Evolutionary conservation across 2,113 vertebrate genomes (phyloP), one percentile per base, ranked within the genome.

Genomic region (Petrocephalus zakoni): DNA sequence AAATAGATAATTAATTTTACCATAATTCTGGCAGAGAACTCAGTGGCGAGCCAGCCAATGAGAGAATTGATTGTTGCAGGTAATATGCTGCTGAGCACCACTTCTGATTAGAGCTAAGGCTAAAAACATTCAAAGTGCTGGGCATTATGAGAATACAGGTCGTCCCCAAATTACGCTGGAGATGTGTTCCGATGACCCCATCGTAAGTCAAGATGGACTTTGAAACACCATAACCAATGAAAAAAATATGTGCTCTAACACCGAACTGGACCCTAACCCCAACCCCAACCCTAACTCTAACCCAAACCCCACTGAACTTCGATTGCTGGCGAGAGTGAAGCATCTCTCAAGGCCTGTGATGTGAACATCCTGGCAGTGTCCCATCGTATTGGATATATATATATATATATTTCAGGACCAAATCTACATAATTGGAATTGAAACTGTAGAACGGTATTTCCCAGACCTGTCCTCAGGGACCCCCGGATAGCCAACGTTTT

Each of bases 21-120:
- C 46, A 25, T 15, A 49, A 85, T 85, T 85, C 51, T 52, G 25
- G 46, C 22, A 85, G 49, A 85, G 82, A 21, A 19, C 52, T 86
- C 29, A 55, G n/a, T 6, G 25, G 84, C 13, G 4, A 55, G 84
- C 52, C 52, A 55, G 29, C 52, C 84, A 34, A 25, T 53, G 25
- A 34, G 84, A 55, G 52, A 55, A 86, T 55, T 21, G 84, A 52
- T 49, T 85, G n/a, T 85, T 25, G 21, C 82, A 86, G 84, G n/a
- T 37, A 86, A 86, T 55, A 86, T 55, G 34, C 52, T 29, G 11
- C 52, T 85, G 46, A 47, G 52, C 84, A 56, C 13, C 49, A 56
- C 1, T 15, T 53, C 83, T 34, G 22, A 11, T 55, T 21, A 6
- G 29, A 0, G 29, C n/a, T 19, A 21, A 29, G 49, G 6, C 0